Evolutionary conservation across 2,797 vertebrate genomes (phyloP), one percentile per base, ranked within the genome.

Genomic region (Saxicola maurus): DNA sequence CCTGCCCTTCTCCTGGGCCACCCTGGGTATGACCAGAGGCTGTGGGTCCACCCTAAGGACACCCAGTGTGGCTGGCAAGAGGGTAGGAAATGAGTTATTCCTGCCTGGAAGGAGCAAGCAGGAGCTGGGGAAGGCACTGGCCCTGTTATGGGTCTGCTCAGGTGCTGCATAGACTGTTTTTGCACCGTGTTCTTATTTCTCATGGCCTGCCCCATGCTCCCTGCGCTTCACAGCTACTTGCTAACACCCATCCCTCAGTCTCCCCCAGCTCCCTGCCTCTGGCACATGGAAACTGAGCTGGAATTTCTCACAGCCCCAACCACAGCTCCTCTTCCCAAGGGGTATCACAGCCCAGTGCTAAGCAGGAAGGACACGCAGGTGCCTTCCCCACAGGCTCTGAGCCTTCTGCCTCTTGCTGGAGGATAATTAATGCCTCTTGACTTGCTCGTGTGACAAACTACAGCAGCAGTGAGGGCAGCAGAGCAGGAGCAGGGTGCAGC

Each of bases 131-230:
- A 64, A 83, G 42, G 23, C 6, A 2, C 33, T 56, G 68, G 43
- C 14, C 19, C 13, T 3, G 4, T 35, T 61, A 28, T 18, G 40
- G 13, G 9, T 21, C 18, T 55, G 23, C 30, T 59, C 8, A 20
- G n/a, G 17, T 42, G 45, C 48, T 52, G 27, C 2, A 1, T 48
- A 45, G 21, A 6, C 4, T 1, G 17, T 6, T 65, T 79, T 62
- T 37, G 43, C 42, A 35, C 11, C 1, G 0, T 1, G 1, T 57
- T 72, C 31, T 35, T 13, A 0, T 12, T 65, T 35, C 59, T n/a
- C 20, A 20, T 12, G 21, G 3, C 56, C 0, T 0, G 16, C 59
- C 33, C 24, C 5, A 3, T 0, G 1, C 53, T 84, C 19, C n/a
- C 38, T 0, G 1, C 2, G 2, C 56, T 92, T 94, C 11, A 0